Percentiles rank a stretch among this genome's conserved stretches.
Conservation (phyloP, 2,113 vertebrate genomes). For the Verasper variegatus region DNA sequence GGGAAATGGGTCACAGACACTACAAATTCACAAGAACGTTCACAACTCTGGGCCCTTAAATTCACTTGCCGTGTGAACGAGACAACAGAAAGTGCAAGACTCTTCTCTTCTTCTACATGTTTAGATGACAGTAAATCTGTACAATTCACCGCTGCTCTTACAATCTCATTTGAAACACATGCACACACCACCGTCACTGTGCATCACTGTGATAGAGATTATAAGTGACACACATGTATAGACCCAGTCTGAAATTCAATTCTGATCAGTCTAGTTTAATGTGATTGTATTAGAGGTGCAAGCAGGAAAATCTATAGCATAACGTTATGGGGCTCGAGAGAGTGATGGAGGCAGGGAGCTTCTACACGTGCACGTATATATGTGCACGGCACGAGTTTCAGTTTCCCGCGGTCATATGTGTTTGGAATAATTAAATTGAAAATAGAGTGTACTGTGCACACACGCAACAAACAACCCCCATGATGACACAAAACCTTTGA, state of each 20-base stretch:
- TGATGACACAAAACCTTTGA: slow-evolving; percentile 60
- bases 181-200: neutral
- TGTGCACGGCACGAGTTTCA: slow-evolving; percentile 5
- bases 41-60: slow-evolving; percentile 40
- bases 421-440: slow-evolving; percentile 36
- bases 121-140: neutral
- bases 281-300: slow-evolving; percentile 69
- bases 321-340: slow-evolving; percentile 40
- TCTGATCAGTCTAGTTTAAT: slow-evolving; percentile 67
- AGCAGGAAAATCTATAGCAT: slow-evolving; percentile 67
- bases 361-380: neutral
- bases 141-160: neutral
- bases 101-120: neutral
- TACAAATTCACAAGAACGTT: slow-evolving; percentile 51
- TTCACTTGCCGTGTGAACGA: neutral
- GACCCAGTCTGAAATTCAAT: slow-evolving; percentile 60
- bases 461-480: slow-evolving; percentile 10
- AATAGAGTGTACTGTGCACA: slow-evolving; percentile 28
- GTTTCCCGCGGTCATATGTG: neutral
- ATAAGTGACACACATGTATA: slow-evolving; percentile 44
- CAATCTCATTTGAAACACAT: slow-evolving; percentile 3
- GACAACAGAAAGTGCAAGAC: slow-evolving; percentile 5
- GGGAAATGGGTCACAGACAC: slow-evolving; percentile 76
- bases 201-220: slow-evolving; percentile 30
- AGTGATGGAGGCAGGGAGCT: slow-evolving; percentile 20